Evolutionary conservation across 2,113 vertebrate species (phyloP), one percentile per base, ranked within the genome.

Genomic region (Pitta sordida): DNA sequence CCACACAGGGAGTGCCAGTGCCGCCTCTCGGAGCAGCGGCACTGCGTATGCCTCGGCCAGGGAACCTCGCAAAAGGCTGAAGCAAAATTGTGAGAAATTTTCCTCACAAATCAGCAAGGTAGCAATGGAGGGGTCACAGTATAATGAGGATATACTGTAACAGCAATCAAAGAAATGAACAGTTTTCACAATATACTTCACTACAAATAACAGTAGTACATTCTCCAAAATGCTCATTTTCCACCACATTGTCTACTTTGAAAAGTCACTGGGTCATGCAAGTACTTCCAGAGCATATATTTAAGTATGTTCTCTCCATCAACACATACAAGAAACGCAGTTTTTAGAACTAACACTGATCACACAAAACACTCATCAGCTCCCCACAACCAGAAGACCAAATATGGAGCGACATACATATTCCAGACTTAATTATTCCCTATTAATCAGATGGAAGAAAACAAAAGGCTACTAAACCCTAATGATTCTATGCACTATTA

Each of bases 251-350:
- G 81, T 67, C 37, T 68, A 19, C 68, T 53, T 85, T 86, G 21
- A 8, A 53, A 82, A 71, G 22, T 60, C 24, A 76, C 7, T 24
- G 7, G 8, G n/a, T 14, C 17, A 43, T 24, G 58, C 24, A 71
- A 76, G 15, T 75, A 56, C n/a, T 91, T 75, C 19, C 17, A 29
- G 15, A 63, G 20, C 2, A 4, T 34, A n/a, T 26, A 70, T 29
- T 77, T 13, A 30, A 71, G 22, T 23, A 63, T 10, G 15, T 3
- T 10, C 17, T 46, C 27, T 71, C 49, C 29, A 52, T 2, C 13
- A 79, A 80, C 0, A 1, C 14, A 59, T 0, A 0, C 15, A 68
- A 51, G 41, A 83, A 75, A 46, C 4, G 63, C 21, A 18, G 7
- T 27, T 86, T 81, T 75, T 26, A 39, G 17, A 80, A 84, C 26